Percentiles rank a stretch among this genome's conserved stretches.
Evolutionary conservation across 2,113 vertebrate genomes (phyloP).

Genomic region (Sinocyclocheilus grahami): DNA sequence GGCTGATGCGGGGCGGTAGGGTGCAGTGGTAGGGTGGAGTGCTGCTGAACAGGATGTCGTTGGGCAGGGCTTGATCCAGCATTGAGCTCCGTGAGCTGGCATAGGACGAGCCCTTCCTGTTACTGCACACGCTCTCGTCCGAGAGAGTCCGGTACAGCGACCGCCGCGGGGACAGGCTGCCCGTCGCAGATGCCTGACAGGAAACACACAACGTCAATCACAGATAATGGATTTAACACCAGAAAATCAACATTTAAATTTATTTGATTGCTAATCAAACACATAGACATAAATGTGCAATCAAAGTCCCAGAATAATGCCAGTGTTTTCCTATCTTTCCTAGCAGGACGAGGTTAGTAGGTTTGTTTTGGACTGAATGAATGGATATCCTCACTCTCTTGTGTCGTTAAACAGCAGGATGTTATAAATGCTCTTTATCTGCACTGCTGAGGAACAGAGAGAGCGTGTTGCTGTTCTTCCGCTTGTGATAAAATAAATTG

Average conservation of each 20-base stretch:
- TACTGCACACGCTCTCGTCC: constrained; percentile 92
- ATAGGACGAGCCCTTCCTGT: constrained; percentile 87
- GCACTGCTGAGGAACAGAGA: neutral
- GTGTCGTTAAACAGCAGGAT: constrained; percentile 22
- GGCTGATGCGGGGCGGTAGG: constrained; percentile 83
- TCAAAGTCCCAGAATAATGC: neutral
- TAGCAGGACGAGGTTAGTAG: neutral
- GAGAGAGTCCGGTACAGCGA: constrained; percentile 91
- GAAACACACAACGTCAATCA: neutral
- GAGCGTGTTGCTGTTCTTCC: neutral
- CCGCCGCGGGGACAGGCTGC: constrained; percentile 83
- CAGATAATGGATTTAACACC: neutral
- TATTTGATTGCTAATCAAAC: neutral
- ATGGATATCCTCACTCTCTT: neutral
- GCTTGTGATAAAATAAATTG: neutral
- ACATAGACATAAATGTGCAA: neutral
- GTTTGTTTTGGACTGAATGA: constrained; percentile 7
- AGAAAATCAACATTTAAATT: neutral
- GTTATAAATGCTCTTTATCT: constrained; percentile 40
- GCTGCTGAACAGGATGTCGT: constrained; percentile 94
- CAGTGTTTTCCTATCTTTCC: neutral
- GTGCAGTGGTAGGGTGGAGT: constrained; percentile 92
- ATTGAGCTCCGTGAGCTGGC: constrained; percentile 90
- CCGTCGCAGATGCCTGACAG: constrained; percentile 80
- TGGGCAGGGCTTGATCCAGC: constrained; percentile 91